These are phyloP conservation scores for Cylindroiulus punctatus DNA, from an alignment of 2,888 invertebrate genomes.

Conservation along the genomic window DNA sequence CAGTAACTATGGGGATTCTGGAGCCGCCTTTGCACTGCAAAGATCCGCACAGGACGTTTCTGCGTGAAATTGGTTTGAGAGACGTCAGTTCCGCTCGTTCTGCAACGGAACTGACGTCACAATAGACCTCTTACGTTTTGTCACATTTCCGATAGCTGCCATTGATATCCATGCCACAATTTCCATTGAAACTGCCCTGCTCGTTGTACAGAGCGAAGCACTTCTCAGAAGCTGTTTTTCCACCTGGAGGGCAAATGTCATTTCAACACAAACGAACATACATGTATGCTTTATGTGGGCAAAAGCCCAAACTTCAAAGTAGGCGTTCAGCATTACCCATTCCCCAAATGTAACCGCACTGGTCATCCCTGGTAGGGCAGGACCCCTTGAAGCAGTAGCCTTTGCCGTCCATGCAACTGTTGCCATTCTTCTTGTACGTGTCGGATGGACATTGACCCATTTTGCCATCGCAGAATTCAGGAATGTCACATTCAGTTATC, in stretches of 20 bases:
- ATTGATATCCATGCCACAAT: conserved; percentile 85
- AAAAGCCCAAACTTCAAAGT: background rate
- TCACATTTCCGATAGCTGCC: conserved; percentile 88
- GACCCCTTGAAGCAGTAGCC: conserved; percentile 92
- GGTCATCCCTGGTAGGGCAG: conserved; percentile 86
- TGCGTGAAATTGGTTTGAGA: conserved; percentile 64
- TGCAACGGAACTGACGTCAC: too few relatives aligned
- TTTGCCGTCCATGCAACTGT: conserved; percentile 76
- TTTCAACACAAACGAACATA: background rate
- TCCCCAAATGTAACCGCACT: conserved; percentile 91
- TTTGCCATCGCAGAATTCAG: conserved; percentile 91
- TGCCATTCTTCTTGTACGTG: conserved; percentile 92
- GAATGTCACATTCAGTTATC: conserved; percentile 93
- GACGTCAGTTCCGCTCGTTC: too few relatives aligned
- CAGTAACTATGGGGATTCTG: conserved; percentile 80
- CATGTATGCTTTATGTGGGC: background rate
- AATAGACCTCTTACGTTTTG: conserved; percentile 74
- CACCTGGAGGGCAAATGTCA: conserved; percentile 67
- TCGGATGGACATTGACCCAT: conserved; percentile 90
- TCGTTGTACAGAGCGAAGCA: conserved; percentile 96
- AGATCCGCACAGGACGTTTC: conserved; percentile 92
- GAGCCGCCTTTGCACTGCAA: conserved; percentile 92
- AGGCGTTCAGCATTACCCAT: conserved; percentile 7
- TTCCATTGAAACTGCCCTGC: conserved; percentile 93
- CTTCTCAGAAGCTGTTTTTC: conserved; percentile 81